Conservation (phyloP, 2,888 invertebrate genomes). For the Standfussiana lucernea region DNA sequence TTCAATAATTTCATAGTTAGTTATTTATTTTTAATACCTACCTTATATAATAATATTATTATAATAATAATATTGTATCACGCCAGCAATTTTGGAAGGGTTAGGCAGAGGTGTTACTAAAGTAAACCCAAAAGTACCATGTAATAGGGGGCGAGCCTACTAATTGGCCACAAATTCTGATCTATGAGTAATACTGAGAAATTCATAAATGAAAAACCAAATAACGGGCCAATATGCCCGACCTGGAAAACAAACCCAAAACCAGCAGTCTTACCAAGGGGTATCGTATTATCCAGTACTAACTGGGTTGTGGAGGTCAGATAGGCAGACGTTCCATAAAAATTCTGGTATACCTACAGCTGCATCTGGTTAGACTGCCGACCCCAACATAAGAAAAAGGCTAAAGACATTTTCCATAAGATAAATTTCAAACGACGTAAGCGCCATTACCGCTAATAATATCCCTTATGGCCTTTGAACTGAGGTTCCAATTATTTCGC, state of each 20-base stretch:
- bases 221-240: no score
- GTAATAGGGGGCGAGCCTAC: background rate
- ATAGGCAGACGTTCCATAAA: no score
- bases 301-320: no score
- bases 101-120: background rate
- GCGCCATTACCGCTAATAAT: background rate
- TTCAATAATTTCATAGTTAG: background rate
- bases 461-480: background rate
- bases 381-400: no score
- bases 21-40: background rate
- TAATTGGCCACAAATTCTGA: background rate
- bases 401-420: background rate
- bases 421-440: background rate
- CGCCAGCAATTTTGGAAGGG: background rate
- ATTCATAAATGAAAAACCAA: background rate
- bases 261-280: no score
- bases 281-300: no score
- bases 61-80: no score
- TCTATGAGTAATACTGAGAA: background rate
- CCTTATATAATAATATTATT: no score
- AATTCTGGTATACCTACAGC: no score
- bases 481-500: constrained; percentile 40
- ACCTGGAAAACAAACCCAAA: background rate
- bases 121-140: background rate
- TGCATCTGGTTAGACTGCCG: no score